Base-by-base conservation (phyloP, 37 sponge, comb jelly and placozoan species). In the Halisarca cf. caerulea region DNA sequence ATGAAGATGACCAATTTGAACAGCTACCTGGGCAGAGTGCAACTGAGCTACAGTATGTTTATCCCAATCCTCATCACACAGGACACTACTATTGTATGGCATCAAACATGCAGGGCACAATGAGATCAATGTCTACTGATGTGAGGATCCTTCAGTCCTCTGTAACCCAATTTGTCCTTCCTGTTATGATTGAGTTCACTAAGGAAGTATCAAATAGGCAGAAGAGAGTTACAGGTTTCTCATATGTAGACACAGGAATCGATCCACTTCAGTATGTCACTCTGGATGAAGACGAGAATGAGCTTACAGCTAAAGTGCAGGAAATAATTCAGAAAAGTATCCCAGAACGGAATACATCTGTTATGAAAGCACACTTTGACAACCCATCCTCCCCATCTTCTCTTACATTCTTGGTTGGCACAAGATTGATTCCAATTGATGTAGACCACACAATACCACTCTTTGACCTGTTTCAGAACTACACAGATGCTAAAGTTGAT, bases 21-120 rank as follows among this genome's bases (percentile, higher is more conserved):
- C 51, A 47, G 51, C 11, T 47, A 11, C 42, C 77, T 24, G 24
- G 41, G 38, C n/a, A 39, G 24, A 39, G 24, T 24, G 32, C 77
- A 33, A 74, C 77, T 40, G 77, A 39, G 25, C 45, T 74, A 11
- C 77, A 37, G 21, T 44, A 44, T 74, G 2, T 24, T n/a, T 20
- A 18, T 9, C 77, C 77, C 2, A n/a, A 41, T n/a, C 77, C 42
- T 1, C 44, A 20, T 20, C 45, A n/a, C 24, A n/a, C 32, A 74
- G 77, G 77, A 4, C 36, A 37, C 44, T 74, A 74, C 77, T 24
- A 74, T 21, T 74, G 77, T 74, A 44, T 9, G 42, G 77, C 77
- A 40, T 33, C 20, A 20, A 74, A 74, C 45, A 23, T 36, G 11
- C n/a, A 38, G 25, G 77, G 77, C 2, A 44, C 36, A 17, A 7